Conservation (phyloP, 2,113 vertebrate species). For the Bubalus kerabau region DNA sequence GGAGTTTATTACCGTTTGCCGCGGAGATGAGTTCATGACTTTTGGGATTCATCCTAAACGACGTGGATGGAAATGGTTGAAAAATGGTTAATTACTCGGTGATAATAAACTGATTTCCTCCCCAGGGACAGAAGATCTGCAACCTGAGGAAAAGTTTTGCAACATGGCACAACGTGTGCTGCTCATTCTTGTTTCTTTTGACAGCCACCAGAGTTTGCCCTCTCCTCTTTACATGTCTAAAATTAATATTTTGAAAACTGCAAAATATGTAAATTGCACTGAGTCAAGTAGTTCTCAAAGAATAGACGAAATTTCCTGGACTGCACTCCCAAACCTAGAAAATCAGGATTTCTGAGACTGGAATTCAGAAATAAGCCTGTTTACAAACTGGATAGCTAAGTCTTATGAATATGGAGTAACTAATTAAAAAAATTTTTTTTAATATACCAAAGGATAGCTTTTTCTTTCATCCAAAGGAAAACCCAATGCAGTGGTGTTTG, state of each 20-base stretch:
- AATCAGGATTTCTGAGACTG: not conserved
- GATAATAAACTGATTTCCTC: not conserved
- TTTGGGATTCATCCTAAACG: not conserved
- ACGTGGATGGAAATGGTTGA: not conserved
- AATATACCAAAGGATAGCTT: not conserved
- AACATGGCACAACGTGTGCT: not conserved
- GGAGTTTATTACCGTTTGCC: not conserved
- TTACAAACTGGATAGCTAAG: not conserved
- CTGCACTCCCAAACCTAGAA: not conserved
- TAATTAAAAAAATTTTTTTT: not conserved
- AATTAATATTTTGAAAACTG: not conserved
- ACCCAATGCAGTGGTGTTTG: not conserved
- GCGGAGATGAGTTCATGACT: not conserved
- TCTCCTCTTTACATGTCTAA: not conserved
- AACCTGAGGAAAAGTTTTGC: conserved; percentile 37
- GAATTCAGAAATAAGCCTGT: not conserved
- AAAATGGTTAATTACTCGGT: not conserved
- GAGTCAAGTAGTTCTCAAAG: not conserved
- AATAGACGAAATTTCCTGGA: not conserved
- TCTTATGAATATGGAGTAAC: not conserved
- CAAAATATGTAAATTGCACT: not conserved
- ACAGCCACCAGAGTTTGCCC: not conserved
- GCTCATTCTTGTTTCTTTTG: not conserved
- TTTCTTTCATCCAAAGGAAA: not conserved
- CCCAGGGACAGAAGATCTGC: not conserved